Base-by-base conservation (phyloP, 2,113 vertebrate genomes). In the Speoplatyrhinus poulsoni region DNA sequence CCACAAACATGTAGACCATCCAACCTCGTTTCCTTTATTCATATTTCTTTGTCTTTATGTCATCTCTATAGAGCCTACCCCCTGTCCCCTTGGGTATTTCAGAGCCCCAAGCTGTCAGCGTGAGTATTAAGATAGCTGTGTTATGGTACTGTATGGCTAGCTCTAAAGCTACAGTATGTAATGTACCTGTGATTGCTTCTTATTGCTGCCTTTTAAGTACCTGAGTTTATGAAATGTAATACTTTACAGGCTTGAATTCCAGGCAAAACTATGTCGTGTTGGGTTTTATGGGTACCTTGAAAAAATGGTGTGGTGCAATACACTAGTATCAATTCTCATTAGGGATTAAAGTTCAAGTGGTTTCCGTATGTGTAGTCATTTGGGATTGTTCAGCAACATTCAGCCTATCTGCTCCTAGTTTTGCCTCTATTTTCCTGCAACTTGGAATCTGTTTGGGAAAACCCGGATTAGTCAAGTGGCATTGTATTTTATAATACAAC, bases 51-150 rank as follows among this genome's bases (percentile, higher is more conserved):
- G 12, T 57, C 60, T 49, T 19, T 58, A 9, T 54, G 15, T 75
- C 17, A 6, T 53, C 33, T 71, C 15, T 59, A 0, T 13, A 91
- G 87, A 9, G 3, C 80, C 90, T 47, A 73, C 50, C 15, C 6
- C 54, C 62, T 95, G 92, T 81, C 89, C 90, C 55, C 76, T 67
- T 57, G 92, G 93, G 3, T 92, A 88, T 82, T 95, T 92, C 50
- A 91, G 92, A 69, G 58, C 83, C 15, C 85, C 85, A 19, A 84
- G 15, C 49, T 94, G 93, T 75, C 91, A 89, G 26, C 9, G 88
- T 94, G 80, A 95, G 93, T 92, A 8, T 8, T 41, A 46, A 56
- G 52, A 8, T 19, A 33, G 50, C 81, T 64, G 17, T 57, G 46
- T 57, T 67, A 9, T 70, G 57, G 50, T 60, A 8, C n/a, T 54